Conservation (phyloP, 2,113 vertebrate species). For the Genyomyrus donnyi region DNA sequence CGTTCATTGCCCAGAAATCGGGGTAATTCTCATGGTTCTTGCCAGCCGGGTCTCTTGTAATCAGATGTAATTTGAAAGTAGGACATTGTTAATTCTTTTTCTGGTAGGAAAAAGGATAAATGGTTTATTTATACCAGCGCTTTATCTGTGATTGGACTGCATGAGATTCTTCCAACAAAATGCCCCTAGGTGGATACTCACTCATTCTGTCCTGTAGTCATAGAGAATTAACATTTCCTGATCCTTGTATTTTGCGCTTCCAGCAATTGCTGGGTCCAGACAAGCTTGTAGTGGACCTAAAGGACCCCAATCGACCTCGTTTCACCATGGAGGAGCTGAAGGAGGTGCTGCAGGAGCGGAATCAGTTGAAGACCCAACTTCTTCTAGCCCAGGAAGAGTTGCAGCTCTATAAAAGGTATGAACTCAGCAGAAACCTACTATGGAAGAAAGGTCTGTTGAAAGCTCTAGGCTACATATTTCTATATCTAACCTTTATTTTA, state of each 20-base stretch:
- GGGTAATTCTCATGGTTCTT: neutral
- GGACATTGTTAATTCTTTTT: neutral
- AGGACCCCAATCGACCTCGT: constrained; percentile 82
- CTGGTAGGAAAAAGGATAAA: neutral
- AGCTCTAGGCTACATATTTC: neutral
- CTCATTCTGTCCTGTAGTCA: neutral
- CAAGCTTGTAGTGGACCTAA: constrained; percentile 80
- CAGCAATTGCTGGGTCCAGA: constrained; percentile 70
- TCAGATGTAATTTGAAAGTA: neutral
- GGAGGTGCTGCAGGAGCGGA: constrained; percentile 89
- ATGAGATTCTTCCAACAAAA: neutral
- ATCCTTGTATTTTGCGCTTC: constrained; percentile 12
- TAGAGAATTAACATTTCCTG: neutral
- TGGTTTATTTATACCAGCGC: neutral
- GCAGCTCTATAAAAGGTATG: constrained; percentile 81
- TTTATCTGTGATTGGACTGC: neutral
- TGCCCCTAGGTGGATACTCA: neutral
- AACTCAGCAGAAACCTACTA: neutral
- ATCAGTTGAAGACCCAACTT: constrained; percentile 86
- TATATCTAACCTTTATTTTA: neutral
- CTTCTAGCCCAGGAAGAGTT: constrained; percentile 84
- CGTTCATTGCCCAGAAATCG: neutral
- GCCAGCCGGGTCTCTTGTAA: neutral
- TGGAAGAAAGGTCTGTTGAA: neutral
- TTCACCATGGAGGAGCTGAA: constrained; percentile 91